Evolutionary conservation across 2,888 invertebrate species (phyloP).

Genomic region (Agapostemon virescens): DNA sequence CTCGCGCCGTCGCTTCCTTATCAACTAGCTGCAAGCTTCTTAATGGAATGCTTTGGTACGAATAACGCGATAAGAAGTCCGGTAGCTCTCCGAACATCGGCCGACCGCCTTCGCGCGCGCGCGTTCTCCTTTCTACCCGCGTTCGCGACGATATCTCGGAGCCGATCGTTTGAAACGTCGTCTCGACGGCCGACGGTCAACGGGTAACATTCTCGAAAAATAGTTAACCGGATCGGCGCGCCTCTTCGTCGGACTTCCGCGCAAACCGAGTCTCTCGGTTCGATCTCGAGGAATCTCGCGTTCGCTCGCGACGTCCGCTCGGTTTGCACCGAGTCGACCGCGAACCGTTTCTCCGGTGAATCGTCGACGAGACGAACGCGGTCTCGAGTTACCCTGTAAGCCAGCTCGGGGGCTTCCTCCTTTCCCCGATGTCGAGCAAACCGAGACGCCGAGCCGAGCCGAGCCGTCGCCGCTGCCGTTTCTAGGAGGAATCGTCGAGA

Average conservation of each 20-base stretch:
- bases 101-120: not conserved
- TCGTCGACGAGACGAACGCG: not conserved
- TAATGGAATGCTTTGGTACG: conserved; percentile 52
- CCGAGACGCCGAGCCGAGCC: not conserved
- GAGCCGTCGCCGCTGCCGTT: not conserved
- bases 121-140: not conserved
- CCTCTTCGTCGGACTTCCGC: not conserved
- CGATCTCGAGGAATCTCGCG: not conserved
- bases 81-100: conserved; percentile 23
- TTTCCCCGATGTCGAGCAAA: not conserved
- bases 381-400: conserved; percentile 14
- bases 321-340: not conserved
- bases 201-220: not conserved
- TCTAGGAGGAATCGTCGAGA: not conserved
- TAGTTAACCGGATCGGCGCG: not conserved
- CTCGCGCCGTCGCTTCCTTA: not conserved
- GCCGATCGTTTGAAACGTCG: not conserved
- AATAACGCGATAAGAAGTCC: conserved; percentile 34
- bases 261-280: not conserved
- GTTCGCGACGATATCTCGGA: not conserved
- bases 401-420: conserved; percentile 1
- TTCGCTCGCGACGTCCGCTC: not conserved
- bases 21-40: conserved; percentile 51
- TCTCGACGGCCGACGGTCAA: not conserved
- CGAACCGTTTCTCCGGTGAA: not conserved